Evolutionary conservation across 2,797 vertebrate species (phyloP).

Genomic region (Champsocephalus gunnari): DNA sequence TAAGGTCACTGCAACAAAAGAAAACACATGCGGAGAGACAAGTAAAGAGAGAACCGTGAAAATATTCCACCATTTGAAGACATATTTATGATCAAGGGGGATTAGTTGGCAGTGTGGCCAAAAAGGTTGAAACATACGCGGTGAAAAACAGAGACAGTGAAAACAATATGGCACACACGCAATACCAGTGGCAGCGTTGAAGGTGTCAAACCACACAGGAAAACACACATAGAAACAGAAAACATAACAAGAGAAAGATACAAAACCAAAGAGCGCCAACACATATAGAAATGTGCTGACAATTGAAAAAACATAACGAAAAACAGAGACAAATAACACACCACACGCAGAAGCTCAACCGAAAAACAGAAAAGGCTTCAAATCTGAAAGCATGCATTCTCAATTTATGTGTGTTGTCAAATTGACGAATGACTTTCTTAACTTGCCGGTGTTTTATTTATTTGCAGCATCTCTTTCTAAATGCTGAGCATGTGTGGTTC

Average conservation of each 20-base stretch:
- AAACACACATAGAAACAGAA: not conserved
- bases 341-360: not conserved
- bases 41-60: not conserved
- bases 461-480: not conserved
- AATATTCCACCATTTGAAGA: not conserved
- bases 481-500: conserved; percentile 11
- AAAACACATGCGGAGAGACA: not conserved
- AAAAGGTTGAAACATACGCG: not conserved
- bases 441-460: not conserved
- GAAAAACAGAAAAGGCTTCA: not conserved
- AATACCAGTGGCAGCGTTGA: not conserved
- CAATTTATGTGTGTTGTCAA: not conserved
- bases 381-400: not conserved
- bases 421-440: not conserved
- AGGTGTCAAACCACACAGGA: not conserved
- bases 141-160: not conserved
- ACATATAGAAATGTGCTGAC: not conserved
- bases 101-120: not conserved
- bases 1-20: not conserved
- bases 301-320: not conserved
- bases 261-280: not conserved
- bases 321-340: not conserved
- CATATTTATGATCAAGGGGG: not conserved
- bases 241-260: not conserved
- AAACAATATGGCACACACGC: not conserved